These are phyloP conservation scores for Pyrocephalus nanus DNA, from an alignment of 2,797 vertebrate genomes.

Conservation along the genomic window DNA sequence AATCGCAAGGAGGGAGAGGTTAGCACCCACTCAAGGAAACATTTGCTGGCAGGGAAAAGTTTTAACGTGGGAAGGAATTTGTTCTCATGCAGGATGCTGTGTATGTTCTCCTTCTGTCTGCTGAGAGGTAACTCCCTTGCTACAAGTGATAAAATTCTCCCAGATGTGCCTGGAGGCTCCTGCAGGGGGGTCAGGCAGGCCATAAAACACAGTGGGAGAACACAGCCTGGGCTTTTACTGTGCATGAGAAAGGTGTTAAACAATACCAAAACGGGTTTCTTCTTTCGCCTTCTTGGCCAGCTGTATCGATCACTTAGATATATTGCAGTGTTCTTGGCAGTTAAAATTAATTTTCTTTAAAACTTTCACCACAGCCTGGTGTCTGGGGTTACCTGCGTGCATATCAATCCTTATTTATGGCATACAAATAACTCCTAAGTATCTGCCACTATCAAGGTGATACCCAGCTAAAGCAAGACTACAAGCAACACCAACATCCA, in stretches of 20 bases:
- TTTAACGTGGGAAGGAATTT: not conserved
- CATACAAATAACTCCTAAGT: not conserved
- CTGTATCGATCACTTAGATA: not conserved
- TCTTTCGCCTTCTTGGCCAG: not conserved
- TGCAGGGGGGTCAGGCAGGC: not conserved
- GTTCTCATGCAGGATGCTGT: not conserved
- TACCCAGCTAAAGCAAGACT: not conserved
- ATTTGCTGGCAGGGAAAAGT: not conserved
- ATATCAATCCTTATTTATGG: not conserved
- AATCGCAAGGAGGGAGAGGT: not conserved
- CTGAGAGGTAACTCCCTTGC: not conserved
- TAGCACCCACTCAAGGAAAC: not conserved
- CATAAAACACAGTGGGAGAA: not conserved
- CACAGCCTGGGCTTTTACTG: not conserved
- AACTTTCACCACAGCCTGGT: not conserved
- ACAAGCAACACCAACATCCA: not conserved
- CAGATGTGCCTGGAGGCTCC: not conserved
- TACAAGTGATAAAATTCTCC: not conserved
- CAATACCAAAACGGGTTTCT: not conserved
- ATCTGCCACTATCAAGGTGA: fast-evolving
- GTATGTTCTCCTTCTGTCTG: not conserved
- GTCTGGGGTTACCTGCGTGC: not conserved
- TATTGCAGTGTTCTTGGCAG: not conserved
- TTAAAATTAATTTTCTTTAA: not conserved
- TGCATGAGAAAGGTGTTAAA: not conserved